Conservation (phyloP, 2,797 vertebrate genomes). For the Chrysocyon brachyurus region DNA sequence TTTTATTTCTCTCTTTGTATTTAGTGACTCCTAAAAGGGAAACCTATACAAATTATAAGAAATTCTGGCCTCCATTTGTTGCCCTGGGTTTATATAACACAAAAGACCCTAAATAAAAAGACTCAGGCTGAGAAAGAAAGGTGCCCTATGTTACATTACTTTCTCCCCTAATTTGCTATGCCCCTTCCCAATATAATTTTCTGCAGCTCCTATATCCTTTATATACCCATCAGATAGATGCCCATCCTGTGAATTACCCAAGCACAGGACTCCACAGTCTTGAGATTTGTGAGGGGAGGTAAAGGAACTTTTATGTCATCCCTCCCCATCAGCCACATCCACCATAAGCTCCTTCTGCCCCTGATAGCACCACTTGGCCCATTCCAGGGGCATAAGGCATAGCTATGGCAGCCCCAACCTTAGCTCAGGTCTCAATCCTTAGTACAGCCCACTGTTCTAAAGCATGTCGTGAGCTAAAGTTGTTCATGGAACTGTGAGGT, state of each 20-base stretch:
- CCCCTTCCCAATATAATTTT: background rate
- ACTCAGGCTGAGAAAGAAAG: conserved; percentile 5
- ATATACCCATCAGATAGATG: background rate
- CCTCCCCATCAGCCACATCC: background rate
- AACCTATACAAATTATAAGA: background rate
- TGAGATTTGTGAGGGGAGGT: background rate
- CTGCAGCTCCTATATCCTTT: conserved; percentile 12
- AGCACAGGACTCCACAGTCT: background rate
- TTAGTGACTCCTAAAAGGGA: conserved; percentile 33
- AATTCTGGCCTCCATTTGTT: background rate
- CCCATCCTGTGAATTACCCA: background rate
- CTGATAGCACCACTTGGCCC: background rate
- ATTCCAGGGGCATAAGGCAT: background rate
- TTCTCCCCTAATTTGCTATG: background rate
- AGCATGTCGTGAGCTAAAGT: background rate
- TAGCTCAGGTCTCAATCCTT: background rate
- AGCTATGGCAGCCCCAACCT: background rate
- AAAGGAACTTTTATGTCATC: background rate
- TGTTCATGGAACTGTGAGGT: background rate
- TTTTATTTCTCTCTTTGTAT: background rate
- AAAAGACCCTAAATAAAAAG: background rate
- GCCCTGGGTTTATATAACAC: background rate
- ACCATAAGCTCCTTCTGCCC: background rate
- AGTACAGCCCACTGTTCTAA: background rate
- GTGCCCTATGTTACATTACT: background rate